Conservation (phyloP, 2,797 vertebrate species). For the Sebastes trivittatus region DNA sequence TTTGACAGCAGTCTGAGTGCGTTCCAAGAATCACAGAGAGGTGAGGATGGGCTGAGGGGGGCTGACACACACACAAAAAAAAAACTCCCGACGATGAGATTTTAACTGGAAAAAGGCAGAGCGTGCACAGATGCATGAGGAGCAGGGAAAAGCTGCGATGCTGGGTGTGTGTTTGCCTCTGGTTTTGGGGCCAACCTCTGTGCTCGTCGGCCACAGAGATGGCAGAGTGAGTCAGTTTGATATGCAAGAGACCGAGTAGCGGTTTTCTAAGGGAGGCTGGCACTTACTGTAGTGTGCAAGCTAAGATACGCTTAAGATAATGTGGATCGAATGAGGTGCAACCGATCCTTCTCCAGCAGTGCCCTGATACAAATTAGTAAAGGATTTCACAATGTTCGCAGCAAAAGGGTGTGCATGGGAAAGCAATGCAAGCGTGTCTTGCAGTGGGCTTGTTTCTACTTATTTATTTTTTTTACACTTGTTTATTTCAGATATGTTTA, state of each 20-base stretch:
- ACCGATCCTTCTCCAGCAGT: slow-evolving; percentile 33
- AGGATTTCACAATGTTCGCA: slow-evolving; percentile 44
- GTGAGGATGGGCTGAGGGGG: slow-evolving; percentile 38
- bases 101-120: slow-evolving; percentile 26
- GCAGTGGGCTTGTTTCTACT: not conserved
- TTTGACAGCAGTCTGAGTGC: slow-evolving; percentile 44
- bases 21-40: slow-evolving; percentile 57
- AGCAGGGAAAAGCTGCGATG: slow-evolving; percentile 9
- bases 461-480: not conserved
- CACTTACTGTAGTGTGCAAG: not conserved
- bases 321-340: slow-evolving; percentile 51
- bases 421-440: not conserved
- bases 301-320: slow-evolving; percentile 43
- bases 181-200: slow-evolving; percentile 71
- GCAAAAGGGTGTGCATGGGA: slow-evolving; percentile 21
- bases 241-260: slow-evolving; percentile 26
- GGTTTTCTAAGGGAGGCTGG: slow-evolving; percentile 66
- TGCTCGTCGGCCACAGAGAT: slow-evolving; percentile 74
- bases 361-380: slow-evolving; percentile 52
- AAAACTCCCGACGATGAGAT: not conserved
- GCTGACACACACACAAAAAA: slow-evolving; percentile 5
- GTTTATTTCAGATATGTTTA: slow-evolving; percentile 38
- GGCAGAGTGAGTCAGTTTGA: slow-evolving; percentile 59
- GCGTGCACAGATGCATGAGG: slow-evolving; percentile 2
- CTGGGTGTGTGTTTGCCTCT: not conserved